A percentile compares a stretch with the other conserved stretches of the same genome.
These are phyloP conservation scores for Oceanodroma leucorhoa DNA, from an alignment of 2,797 vertebrate genomes.

Conservation along the genomic window DNA sequence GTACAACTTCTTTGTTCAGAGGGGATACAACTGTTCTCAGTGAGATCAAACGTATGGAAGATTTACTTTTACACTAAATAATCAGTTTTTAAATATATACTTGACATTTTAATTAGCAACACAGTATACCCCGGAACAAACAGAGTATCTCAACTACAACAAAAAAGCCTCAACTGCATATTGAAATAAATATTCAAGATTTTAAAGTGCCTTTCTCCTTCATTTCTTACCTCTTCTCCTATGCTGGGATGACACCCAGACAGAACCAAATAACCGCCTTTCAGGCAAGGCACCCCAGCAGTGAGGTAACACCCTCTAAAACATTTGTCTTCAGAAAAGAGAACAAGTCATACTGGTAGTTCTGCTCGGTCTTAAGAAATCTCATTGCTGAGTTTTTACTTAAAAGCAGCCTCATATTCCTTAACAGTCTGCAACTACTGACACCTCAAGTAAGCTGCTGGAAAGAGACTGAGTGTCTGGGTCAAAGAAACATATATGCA, in stretches of 20 bases:
- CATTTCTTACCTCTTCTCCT: not conserved
- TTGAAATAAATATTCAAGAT: not conserved
- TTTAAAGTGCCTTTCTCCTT: not conserved
- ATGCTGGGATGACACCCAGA: not conserved
- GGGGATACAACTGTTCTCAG: not conserved
- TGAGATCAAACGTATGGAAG: not conserved
- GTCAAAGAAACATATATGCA: not conserved
- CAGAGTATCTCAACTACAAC: not conserved
- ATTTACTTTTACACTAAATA: not conserved
- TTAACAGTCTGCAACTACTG: not conserved
- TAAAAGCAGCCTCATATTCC: not conserved
- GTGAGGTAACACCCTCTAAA: not conserved
- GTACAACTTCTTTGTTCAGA: not conserved
- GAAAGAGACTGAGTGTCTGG: not conserved
- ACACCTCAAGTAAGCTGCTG: not conserved
- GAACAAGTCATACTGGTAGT: not conserved
- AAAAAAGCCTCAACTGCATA: not conserved
- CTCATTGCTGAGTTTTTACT: not conserved
- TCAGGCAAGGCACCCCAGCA: not conserved
- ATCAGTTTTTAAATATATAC: not conserved
- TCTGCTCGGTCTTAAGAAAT: not conserved
- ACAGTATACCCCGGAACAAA: not conserved
- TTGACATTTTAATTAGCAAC: not conserved
- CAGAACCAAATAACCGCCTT: not conserved
- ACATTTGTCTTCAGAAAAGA: not conserved